Evolutionary conservation across 2,888 invertebrate species (phyloP).

Genomic region (Phyto melanocephala): DNA sequence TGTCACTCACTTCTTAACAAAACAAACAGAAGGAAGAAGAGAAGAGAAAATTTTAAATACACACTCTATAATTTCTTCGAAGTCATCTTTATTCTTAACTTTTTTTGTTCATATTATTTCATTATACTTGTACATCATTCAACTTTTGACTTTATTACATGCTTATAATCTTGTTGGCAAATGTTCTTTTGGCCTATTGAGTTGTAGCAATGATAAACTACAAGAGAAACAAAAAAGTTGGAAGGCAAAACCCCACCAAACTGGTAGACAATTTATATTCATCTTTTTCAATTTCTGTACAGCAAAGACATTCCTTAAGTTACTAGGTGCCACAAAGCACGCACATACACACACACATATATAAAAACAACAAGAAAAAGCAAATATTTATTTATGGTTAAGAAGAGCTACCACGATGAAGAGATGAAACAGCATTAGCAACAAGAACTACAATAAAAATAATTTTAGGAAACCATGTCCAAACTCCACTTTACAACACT

Average conservation of each 20-base stretch:
- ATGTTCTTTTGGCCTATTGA: slow-evolving; percentile 64
- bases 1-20: slow-evolving; percentile 27
- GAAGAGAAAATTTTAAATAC: slow-evolving; percentile 36
- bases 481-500: slow-evolving; percentile 44
- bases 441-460: background rate
- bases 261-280: slow-evolving; percentile 34
- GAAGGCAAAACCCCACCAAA: background rate
- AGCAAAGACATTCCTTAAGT: slow-evolving; percentile 29
- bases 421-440: background rate
- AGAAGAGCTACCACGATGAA: background rate
- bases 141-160: slow-evolving; percentile 63
- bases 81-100: background rate
- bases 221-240: slow-evolving; percentile 2
- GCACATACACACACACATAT: too few relatives aligned
- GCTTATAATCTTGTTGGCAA: slow-evolving; percentile 63
- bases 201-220: slow-evolving; percentile 62
- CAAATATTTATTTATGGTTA: slow-evolving; percentile 9
- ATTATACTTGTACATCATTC: slow-evolving; percentile 58
- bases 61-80: slow-evolving; percentile 42
- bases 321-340: slow-evolving; percentile 55
- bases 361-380: background rate
- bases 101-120: slow-evolving; percentile 36
- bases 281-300: slow-evolving; percentile 36
- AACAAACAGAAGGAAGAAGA: background rate
- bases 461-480: slow-evolving; percentile 38